Base-by-base conservation (phyloP, 1,140 invertebrate genomes). In the Pristionchus pacificus region DNA sequence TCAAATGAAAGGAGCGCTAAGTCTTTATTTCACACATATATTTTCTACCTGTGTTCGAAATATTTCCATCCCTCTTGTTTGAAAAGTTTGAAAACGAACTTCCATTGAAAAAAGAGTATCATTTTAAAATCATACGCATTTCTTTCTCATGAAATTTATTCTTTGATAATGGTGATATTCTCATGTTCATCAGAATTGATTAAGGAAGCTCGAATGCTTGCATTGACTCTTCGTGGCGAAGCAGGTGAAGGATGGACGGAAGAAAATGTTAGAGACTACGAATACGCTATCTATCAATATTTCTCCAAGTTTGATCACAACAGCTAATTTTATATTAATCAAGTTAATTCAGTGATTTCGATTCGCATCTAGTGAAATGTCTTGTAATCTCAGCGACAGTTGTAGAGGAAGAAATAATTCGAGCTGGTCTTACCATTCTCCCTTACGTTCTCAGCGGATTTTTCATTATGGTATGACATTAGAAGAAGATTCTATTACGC, bases 381-480 rank as follows among this genome's bases (percentile, higher is more conserved):
- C 60, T 79, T 1, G 70, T 71, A 32, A 55, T 79, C 14, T 74
- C 74, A n/a, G 65, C 71, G 0, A 62, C 71, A 19, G 75, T 65
- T 28, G 74, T 79, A 15, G 65, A 75, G 68, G 58, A 77, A 38
- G 77, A 79, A 70, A 71, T 79, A 13, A 71, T 77, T 19, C 60
- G 74, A 19, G 71, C 68, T 28, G 77, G 77, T 30, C 60, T 79
- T 59, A 60, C 67, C 55, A 57, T 79, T 32, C 72, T 77, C n/a
- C 77, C 77, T 1, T 77, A 76, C 28, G 60, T 79, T 19, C 49
- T 71, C 0, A 72, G 77, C 57, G 77, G 77, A 13, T 79, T 79
- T 65, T 65, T 65, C 2, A 71, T 79, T 19, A 79, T 79, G 77
- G 68, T 65, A 14, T 68, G 28, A 27, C 71, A 65, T 33, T 68